Evolutionary conservation across 2,888 invertebrate genomes (phyloP).

Genomic region (Sussaba pulchella): DNA sequence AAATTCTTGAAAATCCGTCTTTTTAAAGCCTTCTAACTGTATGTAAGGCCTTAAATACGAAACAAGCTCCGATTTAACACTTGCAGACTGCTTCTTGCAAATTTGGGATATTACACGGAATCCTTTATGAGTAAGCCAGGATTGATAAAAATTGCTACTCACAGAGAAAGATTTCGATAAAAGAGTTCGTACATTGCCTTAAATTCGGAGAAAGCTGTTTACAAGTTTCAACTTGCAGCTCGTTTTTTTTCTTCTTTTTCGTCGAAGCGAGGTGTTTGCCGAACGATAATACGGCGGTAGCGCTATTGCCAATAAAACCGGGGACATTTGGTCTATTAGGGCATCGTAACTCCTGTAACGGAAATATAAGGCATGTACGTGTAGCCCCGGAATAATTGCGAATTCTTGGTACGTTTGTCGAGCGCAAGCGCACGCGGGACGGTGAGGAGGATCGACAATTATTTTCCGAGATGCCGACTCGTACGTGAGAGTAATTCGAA

Average conservation of each 20-base stretch:
- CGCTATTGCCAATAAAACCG: slow-evolving; percentile 22
- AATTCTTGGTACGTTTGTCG: slow-evolving; percentile 61
- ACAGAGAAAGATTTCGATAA: no score
- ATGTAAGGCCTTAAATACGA: no score
- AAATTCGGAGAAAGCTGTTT: no score
- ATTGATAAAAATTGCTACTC: no score
- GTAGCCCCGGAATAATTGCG: slow-evolving; percentile 48
- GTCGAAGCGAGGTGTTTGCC: not conserved
- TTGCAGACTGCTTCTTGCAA: no score
- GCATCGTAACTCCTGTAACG: slow-evolving; percentile 30
- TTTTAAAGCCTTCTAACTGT: no score
- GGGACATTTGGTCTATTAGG: not conserved
- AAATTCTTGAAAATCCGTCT: no score
- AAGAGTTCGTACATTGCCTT: no score
- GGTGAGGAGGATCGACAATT: slow-evolving; percentile 61
- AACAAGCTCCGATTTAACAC: no score
- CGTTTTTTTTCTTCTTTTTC: not conserved
- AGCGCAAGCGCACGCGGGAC: slow-evolving; percentile 50
- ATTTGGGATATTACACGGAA: no score
- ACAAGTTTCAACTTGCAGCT: no score
- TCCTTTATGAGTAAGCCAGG: no score
- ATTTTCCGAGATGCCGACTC: slow-evolving; percentile 65
- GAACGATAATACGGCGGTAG: slow-evolving; percentile 2
- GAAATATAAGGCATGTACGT: slow-evolving; percentile 49
- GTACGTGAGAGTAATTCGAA: slow-evolving; percentile 65